A percentile compares a stretch with the other conserved stretches of the same genome.
phyloP scores from a whole-genome alignment of 1,140 invertebrate genomes.

The Ostrea denselamellosa region DNA sequence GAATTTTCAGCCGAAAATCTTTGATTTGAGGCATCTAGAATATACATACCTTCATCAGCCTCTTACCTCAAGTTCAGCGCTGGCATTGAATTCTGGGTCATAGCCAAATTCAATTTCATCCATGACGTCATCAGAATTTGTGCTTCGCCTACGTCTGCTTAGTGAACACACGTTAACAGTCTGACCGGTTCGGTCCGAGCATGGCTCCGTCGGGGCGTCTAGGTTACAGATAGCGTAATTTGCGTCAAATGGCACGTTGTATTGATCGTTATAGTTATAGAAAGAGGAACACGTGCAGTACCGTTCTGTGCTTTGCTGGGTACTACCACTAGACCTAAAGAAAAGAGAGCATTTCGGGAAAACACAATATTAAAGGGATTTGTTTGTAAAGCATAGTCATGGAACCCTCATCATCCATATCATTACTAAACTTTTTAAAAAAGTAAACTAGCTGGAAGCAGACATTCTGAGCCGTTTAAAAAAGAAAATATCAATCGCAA shows the following conservation, averaged over 20 bases:
- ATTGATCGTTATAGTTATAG: not conserved
- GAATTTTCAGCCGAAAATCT: not conserved
- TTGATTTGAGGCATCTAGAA: too few relatives aligned
- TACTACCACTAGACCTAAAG: not conserved
- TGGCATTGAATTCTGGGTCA: not conserved
- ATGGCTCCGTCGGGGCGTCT: not conserved
- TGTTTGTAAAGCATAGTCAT: too few relatives aligned
- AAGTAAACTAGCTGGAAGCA: too few relatives aligned
- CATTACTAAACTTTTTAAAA: too few relatives aligned
- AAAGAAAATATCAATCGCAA: not conserved
- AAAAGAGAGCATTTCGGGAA: not conserved
- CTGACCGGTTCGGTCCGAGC: not conserved
- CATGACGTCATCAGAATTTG: slow-evolving; percentile 1
- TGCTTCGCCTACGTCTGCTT: slow-evolving; percentile 4
- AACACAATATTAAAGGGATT: not conserved
- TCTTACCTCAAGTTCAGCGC: not conserved
- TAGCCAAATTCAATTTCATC: not conserved
- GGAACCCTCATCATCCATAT: too few relatives aligned
- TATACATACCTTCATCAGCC: too few relatives aligned
- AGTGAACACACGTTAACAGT: not conserved
- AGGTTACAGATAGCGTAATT: slow-evolving; percentile 9
- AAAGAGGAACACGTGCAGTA: slow-evolving; percentile 15
- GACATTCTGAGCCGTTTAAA: not conserved
- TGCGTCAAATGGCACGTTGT: not conserved
- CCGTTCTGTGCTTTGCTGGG: not conserved